Base-by-base conservation (phyloP, 2,797 vertebrate genomes). In the Eulemur rubriventer region DNA sequence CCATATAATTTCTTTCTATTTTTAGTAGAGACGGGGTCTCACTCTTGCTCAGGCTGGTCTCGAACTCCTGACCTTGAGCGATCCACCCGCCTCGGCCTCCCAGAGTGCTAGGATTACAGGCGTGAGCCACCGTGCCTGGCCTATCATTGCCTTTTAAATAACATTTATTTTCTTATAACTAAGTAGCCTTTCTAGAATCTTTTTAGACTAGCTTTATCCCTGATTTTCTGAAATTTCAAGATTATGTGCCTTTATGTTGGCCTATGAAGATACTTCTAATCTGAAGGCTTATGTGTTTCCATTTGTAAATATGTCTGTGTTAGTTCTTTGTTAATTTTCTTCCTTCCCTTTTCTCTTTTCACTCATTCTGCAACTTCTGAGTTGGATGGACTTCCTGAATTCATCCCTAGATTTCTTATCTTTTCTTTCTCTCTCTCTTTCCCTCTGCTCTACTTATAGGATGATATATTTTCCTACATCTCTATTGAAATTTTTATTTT, bases 161-260 rank as follows among this genome's bases (percentile, higher is more conserved):
- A 80, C 33, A 81, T 59, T 75, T 81, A 73, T n/a, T 61, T 59
- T 81, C 43, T 41, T 41, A 41, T 41, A 41, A 6, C 41, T 41
- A 6, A 41, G 41, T 41, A 41, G 41, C 41, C 41, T 65, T 82
- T 82, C 12, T 78, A 87, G 46, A 89, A 63, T 41, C 2, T 82
- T 59, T 90, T 55, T 48, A 86, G 50, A 81, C 18, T 46, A 79
- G 2, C 10, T 89, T 89, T 52, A 33, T 30, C 3, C 35, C 7
- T 55, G 41, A n/a, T 69, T 86, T 86, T 86, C 75, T 93, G 70
- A 95, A 93, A 75, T 90, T 81, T 48, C 93, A 86, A 82, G 59
- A 46, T 46, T 20, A 43, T n/a, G 16, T 85, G 28, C 33, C 52
- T 63, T 78, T 92, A 84, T 41, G 35, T 43, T 30, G n/a, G 14